A percentile compares a stretch with the other conserved stretches of the same genome.
phyloP scores from a whole-genome alignment of 2,113 vertebrate genomes.

The Arvicanthis niloticus region DNA sequence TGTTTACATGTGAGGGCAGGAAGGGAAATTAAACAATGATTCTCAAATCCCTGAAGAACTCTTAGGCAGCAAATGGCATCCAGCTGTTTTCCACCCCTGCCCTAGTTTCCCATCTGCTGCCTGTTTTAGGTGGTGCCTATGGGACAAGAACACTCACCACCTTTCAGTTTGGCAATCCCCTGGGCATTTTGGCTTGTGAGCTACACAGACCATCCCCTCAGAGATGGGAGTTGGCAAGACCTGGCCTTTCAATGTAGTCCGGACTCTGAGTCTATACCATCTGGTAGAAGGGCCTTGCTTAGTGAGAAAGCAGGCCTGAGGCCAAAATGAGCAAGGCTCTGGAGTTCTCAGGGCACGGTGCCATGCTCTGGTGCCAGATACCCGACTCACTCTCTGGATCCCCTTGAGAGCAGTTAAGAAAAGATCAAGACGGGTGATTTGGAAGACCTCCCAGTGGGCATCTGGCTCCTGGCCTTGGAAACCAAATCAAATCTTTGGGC shows the following conservation, averaged over 20 bases:
- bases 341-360: conserved; percentile 26
- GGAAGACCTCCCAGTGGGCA: conserved; percentile 73
- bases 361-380: conserved; percentile 63
- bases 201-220: conserved; percentile 18
- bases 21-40: conserved; percentile 72
- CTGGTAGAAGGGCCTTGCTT: conserved; percentile 50
- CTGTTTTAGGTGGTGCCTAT: conserved; percentile 32
- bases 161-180: conserved; percentile 63
- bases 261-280: conserved; percentile 57
- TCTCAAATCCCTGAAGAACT: conserved; percentile 71
- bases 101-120: conserved; percentile 75
- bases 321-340: conserved; percentile 10
- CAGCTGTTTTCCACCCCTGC: conserved; percentile 73
- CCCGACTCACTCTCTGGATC: conserved; percentile 61
- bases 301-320: neutral
- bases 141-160: conserved; percentile 62
- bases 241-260: conserved; percentile 46
- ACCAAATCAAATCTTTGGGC: conserved; percentile 59
- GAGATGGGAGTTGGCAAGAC: conserved; percentile 65
- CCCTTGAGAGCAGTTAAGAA: conserved; percentile 70
- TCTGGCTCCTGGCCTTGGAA: conserved; percentile 65
- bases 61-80: conserved; percentile 68
- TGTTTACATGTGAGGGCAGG: conserved; percentile 61
- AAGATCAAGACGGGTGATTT: conserved; percentile 75
- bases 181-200: conserved; percentile 48